Evolutionary conservation across 2,113 vertebrate species (phyloP).

Genomic region (Strigops habroptila): DNA sequence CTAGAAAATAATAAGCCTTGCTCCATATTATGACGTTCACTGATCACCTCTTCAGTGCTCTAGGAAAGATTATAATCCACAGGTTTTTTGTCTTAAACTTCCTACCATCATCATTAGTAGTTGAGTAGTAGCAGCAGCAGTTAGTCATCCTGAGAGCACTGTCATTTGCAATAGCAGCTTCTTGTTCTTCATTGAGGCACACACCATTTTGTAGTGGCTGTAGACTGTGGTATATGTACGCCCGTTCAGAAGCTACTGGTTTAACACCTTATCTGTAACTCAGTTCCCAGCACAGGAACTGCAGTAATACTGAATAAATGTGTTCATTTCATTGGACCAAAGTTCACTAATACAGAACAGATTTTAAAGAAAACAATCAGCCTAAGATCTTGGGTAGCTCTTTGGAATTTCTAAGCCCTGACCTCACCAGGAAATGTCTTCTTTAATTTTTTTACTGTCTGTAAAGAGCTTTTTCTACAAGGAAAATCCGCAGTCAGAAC

Average conservation of each 20-base stretch:
- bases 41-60: not conserved
- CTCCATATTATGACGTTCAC: not conserved
- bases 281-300: not conserved
- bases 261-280: not conserved
- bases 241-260: not conserved
- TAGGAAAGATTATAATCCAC: not conserved
- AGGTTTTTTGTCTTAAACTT: not conserved
- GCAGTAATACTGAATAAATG: not conserved
- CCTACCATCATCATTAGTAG: not conserved
- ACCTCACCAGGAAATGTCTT: not conserved
- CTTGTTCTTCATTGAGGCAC: not conserved
- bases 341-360: not conserved
- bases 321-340: not conserved
- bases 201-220: not conserved
- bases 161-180: not conserved
- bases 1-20: not conserved
- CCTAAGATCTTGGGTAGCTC: not conserved
- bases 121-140: not conserved
- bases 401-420: not conserved
- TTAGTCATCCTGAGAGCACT: not conserved
- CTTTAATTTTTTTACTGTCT: not conserved
- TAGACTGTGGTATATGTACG: not conserved
- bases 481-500: not conserved
- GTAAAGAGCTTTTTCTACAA: not conserved
- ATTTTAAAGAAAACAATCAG: not conserved